Percentiles rank a stretch among this genome's conserved stretches.
These are phyloP conservation scores for Sthenelais limicola DNA, from an alignment of 2,888 invertebrate genomes.

Conservation along the genomic window DNA sequence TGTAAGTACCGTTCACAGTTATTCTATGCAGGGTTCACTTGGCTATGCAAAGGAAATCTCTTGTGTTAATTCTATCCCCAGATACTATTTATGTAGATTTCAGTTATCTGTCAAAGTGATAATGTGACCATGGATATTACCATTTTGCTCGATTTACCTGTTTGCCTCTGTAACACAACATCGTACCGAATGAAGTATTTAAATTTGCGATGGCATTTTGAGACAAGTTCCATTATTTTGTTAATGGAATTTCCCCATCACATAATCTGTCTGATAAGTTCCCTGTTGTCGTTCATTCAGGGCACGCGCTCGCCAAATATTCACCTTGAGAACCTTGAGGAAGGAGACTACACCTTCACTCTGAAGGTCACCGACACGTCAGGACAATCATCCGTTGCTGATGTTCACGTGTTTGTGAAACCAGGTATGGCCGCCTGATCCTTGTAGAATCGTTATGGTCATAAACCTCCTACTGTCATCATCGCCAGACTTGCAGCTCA, in stretches of 20 bases:
- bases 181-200: too few relatives aligned
- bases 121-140: too few relatives aligned
- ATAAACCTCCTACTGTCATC: background rate
- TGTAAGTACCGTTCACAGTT: conserved; percentile 63
- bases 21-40: too few relatives aligned
- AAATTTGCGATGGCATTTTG: too few relatives aligned
- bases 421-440: conserved; percentile 76
- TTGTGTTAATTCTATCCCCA: too few relatives aligned
- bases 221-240: too few relatives aligned
- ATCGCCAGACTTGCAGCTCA: background rate
- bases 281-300: conserved; percentile 70
- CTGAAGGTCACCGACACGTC: conserved; percentile 93
- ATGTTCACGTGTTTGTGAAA: conserved; percentile 94
- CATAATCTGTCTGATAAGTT: background rate
- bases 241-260: too few relatives aligned
- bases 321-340: conserved; percentile 89
- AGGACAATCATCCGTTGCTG: conserved; percentile 88
- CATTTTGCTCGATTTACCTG: too few relatives aligned
- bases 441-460: background rate
- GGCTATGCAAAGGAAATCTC: too few relatives aligned
- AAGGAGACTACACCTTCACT: conserved; percentile 94
- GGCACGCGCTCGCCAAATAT: conserved; percentile 92
- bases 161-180: too few relatives aligned
- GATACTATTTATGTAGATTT: conserved; percentile 9
- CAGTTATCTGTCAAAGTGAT: too few relatives aligned